Percentiles rank a stretch among this genome's conserved stretches.
Conservation (phyloP, 2,797 vertebrate genomes). For the Zalophus californianus region DNA sequence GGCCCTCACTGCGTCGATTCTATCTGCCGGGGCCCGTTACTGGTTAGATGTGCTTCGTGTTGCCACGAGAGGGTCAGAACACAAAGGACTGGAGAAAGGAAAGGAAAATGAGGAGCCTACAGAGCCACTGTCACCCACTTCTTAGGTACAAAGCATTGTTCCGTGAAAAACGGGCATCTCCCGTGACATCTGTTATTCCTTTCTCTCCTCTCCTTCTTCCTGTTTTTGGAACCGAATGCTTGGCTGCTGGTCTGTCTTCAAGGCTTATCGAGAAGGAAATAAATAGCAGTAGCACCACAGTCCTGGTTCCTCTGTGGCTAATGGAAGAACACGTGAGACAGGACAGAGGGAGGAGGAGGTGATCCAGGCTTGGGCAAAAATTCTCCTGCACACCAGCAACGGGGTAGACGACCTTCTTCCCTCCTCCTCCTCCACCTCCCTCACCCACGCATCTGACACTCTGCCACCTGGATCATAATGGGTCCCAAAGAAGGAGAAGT, state of each 20-base stretch:
- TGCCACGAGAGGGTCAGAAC: not conserved
- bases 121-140: not conserved
- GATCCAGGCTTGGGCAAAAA: not conserved
- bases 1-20: not conserved
- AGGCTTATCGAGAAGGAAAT: not conserved
- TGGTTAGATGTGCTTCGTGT: not conserved
- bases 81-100: not conserved
- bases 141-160: not conserved
- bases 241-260: not conserved
- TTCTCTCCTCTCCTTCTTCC: not conserved
- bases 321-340: not conserved
- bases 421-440: rapidly evolving
- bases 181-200: not conserved
- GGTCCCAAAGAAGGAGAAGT: not conserved
- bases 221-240: not conserved
- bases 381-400: no score
- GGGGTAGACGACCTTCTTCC: not conserved
- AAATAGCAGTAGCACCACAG: not conserved
- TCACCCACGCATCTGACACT: not conserved
- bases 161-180: not conserved
- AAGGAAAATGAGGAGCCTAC: not conserved
- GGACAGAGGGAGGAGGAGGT: not conserved
- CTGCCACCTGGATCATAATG: not conserved
- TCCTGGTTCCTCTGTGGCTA: not conserved
- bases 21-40: not conserved